Conservation (phyloP, 2,113 vertebrate species). For the Rhinopomastus cyanomelas region DNA sequence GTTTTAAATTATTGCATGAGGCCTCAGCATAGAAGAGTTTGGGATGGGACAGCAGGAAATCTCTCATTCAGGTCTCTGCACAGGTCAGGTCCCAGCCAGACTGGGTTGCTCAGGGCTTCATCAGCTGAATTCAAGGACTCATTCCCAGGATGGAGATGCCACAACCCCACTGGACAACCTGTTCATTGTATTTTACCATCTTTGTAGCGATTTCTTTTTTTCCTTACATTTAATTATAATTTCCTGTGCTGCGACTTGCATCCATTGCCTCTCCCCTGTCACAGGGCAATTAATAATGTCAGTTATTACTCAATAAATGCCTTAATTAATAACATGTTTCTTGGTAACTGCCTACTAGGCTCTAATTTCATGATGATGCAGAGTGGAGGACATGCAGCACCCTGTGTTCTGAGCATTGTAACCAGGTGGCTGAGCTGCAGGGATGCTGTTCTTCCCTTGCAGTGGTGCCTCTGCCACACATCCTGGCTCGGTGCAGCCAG, state of each 20-base stretch:
- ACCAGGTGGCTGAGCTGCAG: not conserved
- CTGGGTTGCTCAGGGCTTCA: not conserved
- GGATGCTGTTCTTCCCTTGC: not conserved
- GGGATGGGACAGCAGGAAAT: rapidly evolving
- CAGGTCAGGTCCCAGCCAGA: not conserved
- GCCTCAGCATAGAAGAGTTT: not conserved
- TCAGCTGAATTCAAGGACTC: not conserved
- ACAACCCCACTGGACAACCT: not conserved
- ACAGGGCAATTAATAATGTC: not conserved
- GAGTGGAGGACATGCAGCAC: not conserved
- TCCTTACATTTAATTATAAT: not conserved
- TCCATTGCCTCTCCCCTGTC: not conserved
- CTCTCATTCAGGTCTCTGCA: not conserved
- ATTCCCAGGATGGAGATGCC: not conserved
- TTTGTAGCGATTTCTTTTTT: not conserved
- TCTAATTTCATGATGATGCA: not conserved
- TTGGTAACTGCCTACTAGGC: not conserved
- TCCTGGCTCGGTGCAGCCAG: rapidly evolving
- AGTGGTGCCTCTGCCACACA: rapidly evolving
- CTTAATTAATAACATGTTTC: not conserved
- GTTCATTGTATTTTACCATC: not conserved
- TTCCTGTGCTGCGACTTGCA: not conserved
- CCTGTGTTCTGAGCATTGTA: not conserved
- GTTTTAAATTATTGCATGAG: not conserved
- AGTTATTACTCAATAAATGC: not conserved